phyloP scores from a whole-genome alignment of 2,888 invertebrate species.

The Marasmarcha lunaedactyla region DNA sequence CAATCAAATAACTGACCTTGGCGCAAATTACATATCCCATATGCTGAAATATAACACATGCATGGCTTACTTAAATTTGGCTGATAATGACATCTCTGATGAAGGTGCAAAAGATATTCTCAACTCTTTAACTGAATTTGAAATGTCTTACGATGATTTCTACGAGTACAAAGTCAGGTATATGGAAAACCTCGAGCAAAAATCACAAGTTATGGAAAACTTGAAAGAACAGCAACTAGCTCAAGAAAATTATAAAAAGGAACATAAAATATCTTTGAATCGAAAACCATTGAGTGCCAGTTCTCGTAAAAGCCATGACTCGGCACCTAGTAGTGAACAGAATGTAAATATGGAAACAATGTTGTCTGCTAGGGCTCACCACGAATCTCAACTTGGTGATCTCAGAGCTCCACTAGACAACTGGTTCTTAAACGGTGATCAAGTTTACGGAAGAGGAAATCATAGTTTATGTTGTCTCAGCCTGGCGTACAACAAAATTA shows the following conservation, averaged over 20 bases:
- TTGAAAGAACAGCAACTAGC: not conserved
- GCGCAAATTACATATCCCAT: constrained; percentile 18
- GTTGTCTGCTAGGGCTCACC: no score
- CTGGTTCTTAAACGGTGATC: not conserved
- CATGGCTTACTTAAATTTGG: constrained; percentile 22
- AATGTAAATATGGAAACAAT: no score
- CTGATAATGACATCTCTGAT: constrained; percentile 23
- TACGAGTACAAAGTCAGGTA: constrained; percentile 4
- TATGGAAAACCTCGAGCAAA: constrained; percentile 12
- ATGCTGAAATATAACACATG: constrained; percentile 21
- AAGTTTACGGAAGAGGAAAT: not conserved
- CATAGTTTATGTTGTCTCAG: not conserved
- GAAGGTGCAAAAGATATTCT: constrained; percentile 27
- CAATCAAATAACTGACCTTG: constrained; percentile 23
- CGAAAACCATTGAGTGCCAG: not conserved
- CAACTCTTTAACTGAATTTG: constrained; percentile 28
- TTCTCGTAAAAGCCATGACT: no score
- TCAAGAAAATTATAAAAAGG: not conserved
- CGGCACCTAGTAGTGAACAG: no score
- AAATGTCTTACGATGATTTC: constrained; percentile 27
- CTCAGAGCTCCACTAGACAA: not conserved
- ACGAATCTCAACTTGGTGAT: no score
- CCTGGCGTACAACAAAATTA: not conserved
- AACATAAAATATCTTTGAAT: not conserved
- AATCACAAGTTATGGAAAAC: constrained; percentile 1